phyloP scores from a whole-genome alignment of 2,888 invertebrate species.

The Oeneis ivallda region DNA sequence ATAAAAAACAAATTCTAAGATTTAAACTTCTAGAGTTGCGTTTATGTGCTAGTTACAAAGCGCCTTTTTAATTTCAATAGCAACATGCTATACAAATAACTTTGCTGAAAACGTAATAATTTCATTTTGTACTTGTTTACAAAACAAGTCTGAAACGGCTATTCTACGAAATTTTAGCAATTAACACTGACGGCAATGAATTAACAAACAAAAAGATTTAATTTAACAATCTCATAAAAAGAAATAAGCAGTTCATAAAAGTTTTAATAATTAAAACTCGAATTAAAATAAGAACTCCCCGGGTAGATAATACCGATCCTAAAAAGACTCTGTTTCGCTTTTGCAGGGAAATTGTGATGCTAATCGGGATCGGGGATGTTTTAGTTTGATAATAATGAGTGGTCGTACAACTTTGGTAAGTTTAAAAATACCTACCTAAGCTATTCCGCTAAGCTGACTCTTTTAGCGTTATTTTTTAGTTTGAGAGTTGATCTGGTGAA shows the following conservation, averaged over 20 bases:
- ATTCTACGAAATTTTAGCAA: slow-evolving; percentile 48
- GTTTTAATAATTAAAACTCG: slow-evolving; percentile 80
- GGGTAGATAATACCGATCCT: slow-evolving; percentile 52
- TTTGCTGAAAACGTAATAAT: slow-evolving; percentile 29
- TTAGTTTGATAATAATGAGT: background rate
- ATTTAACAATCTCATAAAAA: slow-evolving; percentile 79
- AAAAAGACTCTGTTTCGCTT: slow-evolving; percentile 38
- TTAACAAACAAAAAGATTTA: slow-evolving; percentile 78
- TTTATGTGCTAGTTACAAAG: background rate
- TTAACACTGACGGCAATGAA: slow-evolving; percentile 57
- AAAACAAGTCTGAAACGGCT: slow-evolving; percentile 40
- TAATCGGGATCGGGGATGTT: slow-evolving; percentile 15
- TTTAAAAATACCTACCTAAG: background rate
- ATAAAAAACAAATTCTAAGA: no score
- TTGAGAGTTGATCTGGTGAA: no score
- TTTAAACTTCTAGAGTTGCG: no score
- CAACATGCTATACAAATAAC: slow-evolving; percentile 33
- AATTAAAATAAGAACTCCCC: slow-evolving; percentile 72
- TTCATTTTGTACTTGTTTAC: slow-evolving; percentile 41
- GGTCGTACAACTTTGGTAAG: background rate
- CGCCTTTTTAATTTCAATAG: slow-evolving; percentile 35
- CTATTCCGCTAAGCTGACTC: no score
- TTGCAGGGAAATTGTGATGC: slow-evolving; percentile 11
- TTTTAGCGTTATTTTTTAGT: no score
- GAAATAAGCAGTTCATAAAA: slow-evolving; percentile 80